These are phyloP conservation scores for Clupea harengus DNA, from an alignment of 2,113 vertebrate genomes.

Conservation along the genomic window DNA sequence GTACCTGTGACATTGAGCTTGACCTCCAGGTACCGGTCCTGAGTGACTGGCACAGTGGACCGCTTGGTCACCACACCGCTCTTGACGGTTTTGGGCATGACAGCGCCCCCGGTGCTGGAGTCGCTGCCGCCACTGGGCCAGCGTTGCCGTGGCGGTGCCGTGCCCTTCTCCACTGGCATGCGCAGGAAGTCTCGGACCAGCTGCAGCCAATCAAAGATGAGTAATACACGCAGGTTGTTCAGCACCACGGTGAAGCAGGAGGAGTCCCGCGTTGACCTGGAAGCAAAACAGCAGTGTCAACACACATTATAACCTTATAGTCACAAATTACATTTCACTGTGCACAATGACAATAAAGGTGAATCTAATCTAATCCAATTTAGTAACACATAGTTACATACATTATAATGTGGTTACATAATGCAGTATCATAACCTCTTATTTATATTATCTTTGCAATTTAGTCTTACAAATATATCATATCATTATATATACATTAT, in stretches of 20 bases:
- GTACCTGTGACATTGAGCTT: conserved; percentile 95
- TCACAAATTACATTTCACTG: too few relatives aligned
- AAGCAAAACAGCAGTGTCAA: neutral
- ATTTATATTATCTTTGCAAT: too few relatives aligned
- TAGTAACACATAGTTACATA: too few relatives aligned
- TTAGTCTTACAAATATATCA: too few relatives aligned
- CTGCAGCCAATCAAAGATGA: conserved; percentile 95
- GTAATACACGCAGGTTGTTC: conserved; percentile 92
- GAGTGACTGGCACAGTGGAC: conserved; percentile 80
- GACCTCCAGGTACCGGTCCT: conserved; percentile 86
- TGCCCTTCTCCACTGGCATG: conserved; percentile 70
- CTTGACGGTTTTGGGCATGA: conserved; percentile 89
- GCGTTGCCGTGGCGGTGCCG: conserved; percentile 50
- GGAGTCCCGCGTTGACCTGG: conserved; percentile 87
- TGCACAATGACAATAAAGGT: too few relatives aligned
- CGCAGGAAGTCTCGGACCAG: conserved; percentile 85
- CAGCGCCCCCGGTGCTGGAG: conserved; percentile 49
- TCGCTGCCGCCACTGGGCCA: conserved; percentile 61
- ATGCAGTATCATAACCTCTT: too few relatives aligned
- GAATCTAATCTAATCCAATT: too few relatives aligned
- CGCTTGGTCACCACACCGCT: conserved; percentile 93
- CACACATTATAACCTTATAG: neutral
- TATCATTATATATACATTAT: neutral
- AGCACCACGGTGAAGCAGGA: conserved; percentile 95
- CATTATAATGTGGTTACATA: too few relatives aligned